Conservation (phyloP, 2,113 vertebrate genomes). For the Puffinus mauretanicus region DNA sequence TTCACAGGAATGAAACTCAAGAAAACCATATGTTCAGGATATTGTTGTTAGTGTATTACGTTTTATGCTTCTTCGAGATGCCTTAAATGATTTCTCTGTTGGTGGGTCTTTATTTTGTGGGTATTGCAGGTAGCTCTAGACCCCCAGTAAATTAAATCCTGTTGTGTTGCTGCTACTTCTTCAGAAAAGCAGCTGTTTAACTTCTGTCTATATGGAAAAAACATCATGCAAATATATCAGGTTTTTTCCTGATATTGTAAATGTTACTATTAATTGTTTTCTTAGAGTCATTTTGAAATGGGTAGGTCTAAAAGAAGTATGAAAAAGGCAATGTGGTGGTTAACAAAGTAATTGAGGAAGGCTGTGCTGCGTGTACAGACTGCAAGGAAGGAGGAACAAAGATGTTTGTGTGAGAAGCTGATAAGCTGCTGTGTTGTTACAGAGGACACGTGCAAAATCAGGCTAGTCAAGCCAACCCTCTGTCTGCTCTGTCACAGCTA, state of each 20-base stretch:
- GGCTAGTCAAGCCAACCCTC: background rate
- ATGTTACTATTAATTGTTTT: background rate
- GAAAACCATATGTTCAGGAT: constrained; percentile 35
- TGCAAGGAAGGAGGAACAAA: background rate
- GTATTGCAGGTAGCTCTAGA: background rate
- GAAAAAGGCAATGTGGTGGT: background rate
- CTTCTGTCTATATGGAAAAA: background rate
- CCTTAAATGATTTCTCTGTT: background rate
- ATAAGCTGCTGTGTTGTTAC: background rate
- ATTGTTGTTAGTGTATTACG: background rate
- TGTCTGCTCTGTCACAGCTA: background rate
- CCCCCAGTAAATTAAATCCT: constrained; percentile 3
- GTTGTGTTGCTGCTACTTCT: background rate
- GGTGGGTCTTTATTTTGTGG: background rate
- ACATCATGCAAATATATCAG: background rate
- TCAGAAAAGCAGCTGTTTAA: constrained; percentile 1
- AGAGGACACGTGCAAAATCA: background rate
- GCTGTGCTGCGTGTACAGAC: background rate
- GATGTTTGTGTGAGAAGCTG: background rate
- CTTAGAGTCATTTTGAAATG: background rate
- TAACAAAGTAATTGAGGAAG: background rate
- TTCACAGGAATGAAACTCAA: background rate
- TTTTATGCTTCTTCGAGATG: background rate
- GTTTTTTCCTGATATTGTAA: background rate
- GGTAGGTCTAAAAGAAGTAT: background rate